Conservation (phyloP, 2,113 vertebrate species). For the Gavia stellata region DNA sequence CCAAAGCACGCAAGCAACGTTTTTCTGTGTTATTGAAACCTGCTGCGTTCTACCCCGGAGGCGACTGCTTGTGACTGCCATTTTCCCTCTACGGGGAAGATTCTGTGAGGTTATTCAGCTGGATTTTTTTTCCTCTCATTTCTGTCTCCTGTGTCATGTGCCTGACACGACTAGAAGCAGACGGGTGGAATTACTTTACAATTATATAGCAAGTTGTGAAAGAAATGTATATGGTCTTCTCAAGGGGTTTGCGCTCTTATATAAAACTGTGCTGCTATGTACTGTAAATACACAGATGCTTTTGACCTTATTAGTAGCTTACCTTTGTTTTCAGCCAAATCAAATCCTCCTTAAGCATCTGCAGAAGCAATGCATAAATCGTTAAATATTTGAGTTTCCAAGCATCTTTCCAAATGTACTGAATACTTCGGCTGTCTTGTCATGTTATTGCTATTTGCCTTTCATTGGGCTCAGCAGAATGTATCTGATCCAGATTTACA, state of each 20-base stretch:
- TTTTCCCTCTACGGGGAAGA: not conserved
- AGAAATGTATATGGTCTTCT: not conserved
- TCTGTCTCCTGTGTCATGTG: not conserved
- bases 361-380: not conserved
- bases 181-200: not conserved
- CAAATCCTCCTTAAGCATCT: not conserved
- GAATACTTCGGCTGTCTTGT: slow-evolving; percentile 28
- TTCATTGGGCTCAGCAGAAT: not conserved
- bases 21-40: not conserved
- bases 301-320: not conserved
- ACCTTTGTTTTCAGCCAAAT: not conserved
- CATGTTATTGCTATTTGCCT: not conserved
- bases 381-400: slow-evolving; percentile 25
- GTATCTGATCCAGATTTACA: not conserved
- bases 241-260: not conserved
- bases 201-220: not conserved
- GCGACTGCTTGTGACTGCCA: not conserved
- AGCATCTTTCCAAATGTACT: not conserved
- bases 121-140: not conserved
- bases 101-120: not conserved
- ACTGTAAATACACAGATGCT: not conserved
- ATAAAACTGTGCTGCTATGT: not conserved
- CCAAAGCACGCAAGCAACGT: accelerated
- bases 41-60: not conserved
- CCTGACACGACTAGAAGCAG: not conserved